These are phyloP conservation scores for Galagoides demidoff DNA, from an alignment of 2,797 vertebrate genomes.

Conservation along the genomic window DNA sequence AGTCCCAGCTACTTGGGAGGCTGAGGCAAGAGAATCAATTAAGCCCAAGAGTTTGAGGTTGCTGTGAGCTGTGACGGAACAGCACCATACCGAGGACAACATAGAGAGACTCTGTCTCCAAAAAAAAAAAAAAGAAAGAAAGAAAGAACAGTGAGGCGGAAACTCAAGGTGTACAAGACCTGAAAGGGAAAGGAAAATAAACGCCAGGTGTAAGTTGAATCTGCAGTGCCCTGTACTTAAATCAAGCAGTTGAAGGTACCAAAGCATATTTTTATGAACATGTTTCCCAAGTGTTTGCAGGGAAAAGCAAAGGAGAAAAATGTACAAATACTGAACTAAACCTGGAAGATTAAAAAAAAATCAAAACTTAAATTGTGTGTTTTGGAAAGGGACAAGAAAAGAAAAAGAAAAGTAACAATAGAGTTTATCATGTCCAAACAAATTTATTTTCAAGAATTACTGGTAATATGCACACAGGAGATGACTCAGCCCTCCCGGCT, in stretches of 20 bases:
- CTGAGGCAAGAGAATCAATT: too few relatives aligned
- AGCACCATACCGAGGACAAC: too few relatives aligned
- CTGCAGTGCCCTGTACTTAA: background rate
- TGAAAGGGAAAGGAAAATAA: background rate
- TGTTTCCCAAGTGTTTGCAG: background rate
- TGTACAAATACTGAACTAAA: background rate
- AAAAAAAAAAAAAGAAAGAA: too few relatives aligned
- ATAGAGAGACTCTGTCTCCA: too few relatives aligned
- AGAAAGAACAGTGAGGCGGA: background rate
- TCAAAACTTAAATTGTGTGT: background rate
- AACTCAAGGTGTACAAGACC: background rate
- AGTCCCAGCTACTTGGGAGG: too few relatives aligned
- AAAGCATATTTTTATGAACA: background rate
- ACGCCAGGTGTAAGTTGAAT: accelerated
- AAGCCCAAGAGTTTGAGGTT: too few relatives aligned
- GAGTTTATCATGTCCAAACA: background rate
- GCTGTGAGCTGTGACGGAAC: too few relatives aligned
- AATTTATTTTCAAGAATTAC: background rate
- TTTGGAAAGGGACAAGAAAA: background rate
- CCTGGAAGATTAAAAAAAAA: background rate
- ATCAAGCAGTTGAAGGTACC: background rate
- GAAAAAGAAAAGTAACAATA: background rate
- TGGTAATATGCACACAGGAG: background rate
- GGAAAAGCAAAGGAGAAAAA: background rate
- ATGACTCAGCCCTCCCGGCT: background rate